Conservation (phyloP, 2,113 vertebrate species). For the Xenus cinereus region DNA sequence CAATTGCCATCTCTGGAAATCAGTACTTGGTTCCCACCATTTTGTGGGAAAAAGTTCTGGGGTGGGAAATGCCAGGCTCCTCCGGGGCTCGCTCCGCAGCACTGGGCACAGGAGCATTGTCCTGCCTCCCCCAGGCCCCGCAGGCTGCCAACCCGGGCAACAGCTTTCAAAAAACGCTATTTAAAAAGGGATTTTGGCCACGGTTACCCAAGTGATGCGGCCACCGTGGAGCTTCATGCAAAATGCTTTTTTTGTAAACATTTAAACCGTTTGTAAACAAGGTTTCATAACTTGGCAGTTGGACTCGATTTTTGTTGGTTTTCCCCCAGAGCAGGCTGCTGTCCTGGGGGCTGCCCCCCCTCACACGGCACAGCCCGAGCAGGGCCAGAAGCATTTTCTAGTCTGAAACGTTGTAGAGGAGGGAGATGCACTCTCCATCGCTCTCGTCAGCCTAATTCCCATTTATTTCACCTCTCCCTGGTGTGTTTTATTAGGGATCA, state of each 20-base stretch:
- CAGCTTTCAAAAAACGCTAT: not conserved
- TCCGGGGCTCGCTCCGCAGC: accelerated
- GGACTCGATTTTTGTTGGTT: not conserved
- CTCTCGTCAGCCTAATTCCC: not conserved
- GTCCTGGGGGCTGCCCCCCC: not conserved
- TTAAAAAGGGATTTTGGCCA: not conserved
- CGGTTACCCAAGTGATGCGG: not conserved
- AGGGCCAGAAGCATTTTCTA: accelerated
- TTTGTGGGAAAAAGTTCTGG: not conserved
- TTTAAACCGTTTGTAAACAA: not conserved
- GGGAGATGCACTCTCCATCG: accelerated
- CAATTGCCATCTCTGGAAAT: not conserved
- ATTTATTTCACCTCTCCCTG: accelerated
- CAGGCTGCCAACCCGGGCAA: not conserved
- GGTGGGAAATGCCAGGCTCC: not conserved
- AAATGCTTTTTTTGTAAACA: not conserved
- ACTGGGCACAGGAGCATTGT: not conserved
- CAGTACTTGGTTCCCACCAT: not conserved
- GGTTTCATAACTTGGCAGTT: not conserved
- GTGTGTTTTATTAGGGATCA: not conserved
- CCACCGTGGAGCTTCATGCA: not conserved
- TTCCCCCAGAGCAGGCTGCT: not conserved
- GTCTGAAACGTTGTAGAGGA: not conserved
- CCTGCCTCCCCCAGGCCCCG: not conserved
- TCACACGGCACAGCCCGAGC: accelerated